Evolutionary conservation across 1,140 invertebrate genomes (phyloP).

Genomic region (Bombus cullumanus): DNA sequence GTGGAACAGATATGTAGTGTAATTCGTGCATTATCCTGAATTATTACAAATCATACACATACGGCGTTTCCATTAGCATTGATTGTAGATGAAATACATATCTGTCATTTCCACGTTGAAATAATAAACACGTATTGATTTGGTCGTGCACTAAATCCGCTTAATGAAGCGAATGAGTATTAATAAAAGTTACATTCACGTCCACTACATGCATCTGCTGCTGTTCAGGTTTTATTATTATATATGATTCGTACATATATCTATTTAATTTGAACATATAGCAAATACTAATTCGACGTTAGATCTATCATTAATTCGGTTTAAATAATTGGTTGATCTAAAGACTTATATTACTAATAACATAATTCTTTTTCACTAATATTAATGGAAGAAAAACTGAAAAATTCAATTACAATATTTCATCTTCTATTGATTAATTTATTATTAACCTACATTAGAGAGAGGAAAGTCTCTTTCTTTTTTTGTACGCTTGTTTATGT

Average conservation of each 20-base stretch:
- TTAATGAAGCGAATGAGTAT: slow-evolving; percentile 1
- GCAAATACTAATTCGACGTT: not conserved
- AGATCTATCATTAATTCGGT: not conserved
- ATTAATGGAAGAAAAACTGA: not conserved
- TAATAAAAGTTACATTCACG: not conserved
- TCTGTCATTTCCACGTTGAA: not conserved
- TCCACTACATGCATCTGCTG: not conserved
- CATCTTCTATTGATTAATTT: no score
- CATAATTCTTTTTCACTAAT: not conserved
- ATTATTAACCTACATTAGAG: no score
- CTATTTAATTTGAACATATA: not conserved
- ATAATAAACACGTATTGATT: slow-evolving; percentile 6
- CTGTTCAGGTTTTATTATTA: not conserved
- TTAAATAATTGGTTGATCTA: not conserved
- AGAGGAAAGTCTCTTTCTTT: no score
- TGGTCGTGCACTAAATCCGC: not conserved
- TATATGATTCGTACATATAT: not conserved
- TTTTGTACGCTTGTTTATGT: no score
- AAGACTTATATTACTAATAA: not conserved
- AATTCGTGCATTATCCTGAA: not conserved
- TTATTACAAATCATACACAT: not conserved
- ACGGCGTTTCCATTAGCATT: not conserved
- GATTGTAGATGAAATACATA: not conserved
- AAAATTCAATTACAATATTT: no score
- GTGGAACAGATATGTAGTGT: not conserved